Evolutionary conservation across 1,140 invertebrate species (phyloP).

Genomic region (Rhagoletis pomonella): DNA sequence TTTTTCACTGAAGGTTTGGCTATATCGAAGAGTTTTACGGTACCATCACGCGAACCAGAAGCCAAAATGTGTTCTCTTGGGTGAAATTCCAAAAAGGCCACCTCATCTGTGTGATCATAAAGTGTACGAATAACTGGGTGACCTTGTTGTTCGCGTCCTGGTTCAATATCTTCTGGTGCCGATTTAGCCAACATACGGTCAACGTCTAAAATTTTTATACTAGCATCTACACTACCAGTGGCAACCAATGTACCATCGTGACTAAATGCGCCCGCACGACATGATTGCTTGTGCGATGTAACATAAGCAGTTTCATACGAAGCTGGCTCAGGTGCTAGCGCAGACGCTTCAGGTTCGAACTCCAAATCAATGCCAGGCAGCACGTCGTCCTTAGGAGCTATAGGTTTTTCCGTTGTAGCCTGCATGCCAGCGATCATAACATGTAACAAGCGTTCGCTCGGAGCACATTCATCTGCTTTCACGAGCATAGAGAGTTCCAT

Average conservation of each 20-base stretch:
- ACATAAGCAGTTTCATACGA: constrained; percentile 99
- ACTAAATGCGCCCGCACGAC: constrained; percentile 95
- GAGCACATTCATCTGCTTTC: constrained; percentile 94
- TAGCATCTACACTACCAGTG: constrained; percentile 97
- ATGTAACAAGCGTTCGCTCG: constrained; percentile 93
- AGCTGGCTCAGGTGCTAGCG: constrained; percentile 93
- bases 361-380: constrained; percentile 93
- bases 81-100: constrained; percentile 97
- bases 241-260: constrained; percentile 96
- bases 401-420: constrained; percentile 84
- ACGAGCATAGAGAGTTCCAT: constrained; percentile 86
- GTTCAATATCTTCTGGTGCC: constrained; percentile 87
- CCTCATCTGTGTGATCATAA: constrained; percentile 99
- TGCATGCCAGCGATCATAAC: constrained; percentile 90
- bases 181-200: constrained; percentile 98
- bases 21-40: constrained; percentile 97
- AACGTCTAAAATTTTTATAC: constrained; percentile 98
- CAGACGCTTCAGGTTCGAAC: constrained; percentile 94
- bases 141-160: constrained; percentile 88
- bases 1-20: constrained; percentile 99
- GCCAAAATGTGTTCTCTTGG: constrained; percentile 93
- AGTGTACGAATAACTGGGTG: constrained; percentile 98
- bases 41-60: constrained; percentile 94
- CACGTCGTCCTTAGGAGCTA: constrained; percentile 81
- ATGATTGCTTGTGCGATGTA: constrained; percentile 98